Evolutionary conservation across 2,113 vertebrate genomes (phyloP), one percentile per base, ranked within the genome.

Genomic region (Calidris pugnax): DNA sequence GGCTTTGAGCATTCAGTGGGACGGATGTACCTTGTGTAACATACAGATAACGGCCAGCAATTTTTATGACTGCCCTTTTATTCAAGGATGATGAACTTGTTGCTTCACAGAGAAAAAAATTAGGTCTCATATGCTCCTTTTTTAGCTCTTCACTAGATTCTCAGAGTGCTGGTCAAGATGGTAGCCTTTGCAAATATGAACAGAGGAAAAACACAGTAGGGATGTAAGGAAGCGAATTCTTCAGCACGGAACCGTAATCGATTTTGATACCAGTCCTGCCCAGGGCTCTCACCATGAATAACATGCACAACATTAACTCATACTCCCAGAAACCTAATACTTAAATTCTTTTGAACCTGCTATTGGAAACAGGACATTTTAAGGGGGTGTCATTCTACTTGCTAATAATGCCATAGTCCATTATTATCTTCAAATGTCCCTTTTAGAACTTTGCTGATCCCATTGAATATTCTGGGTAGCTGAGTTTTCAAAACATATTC

Each of bases 401-500:
- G 12, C 53, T 89, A 77, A 86, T 87, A 94, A 88, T 89, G n/a
- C 16, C 17, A 24, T 63, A 91, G n/a, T 43, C 50, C 85, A 77
- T 80, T 76, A 90, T 67, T 94, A 83, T 94, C 27, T 93, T 81
- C 37, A 68, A 94, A 89, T 83, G 28, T 21, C 51, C 39, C 77
- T 90, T 94, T 95, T 92, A 96, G 69, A 94, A 94, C 93, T 93
- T 89, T 89, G 86, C 87, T 96, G 95, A 96, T 93, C 89, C 76
- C 24, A 0, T 89, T 85, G 87, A 96, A 96, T 92, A 90, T 93
- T 91, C 94, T 85, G 75, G 64, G 86, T 89, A 97, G 95, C 94
- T 96, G 91, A 94, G 93, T 96, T 97, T 97, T 96, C 96, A 96
- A 95, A 93, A 94, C 75, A 95, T 92, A 92, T 89, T 97, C 93